phyloP scores from a whole-genome alignment of 1,140 invertebrate genomes.

The Hesperophylax magnus region DNA sequence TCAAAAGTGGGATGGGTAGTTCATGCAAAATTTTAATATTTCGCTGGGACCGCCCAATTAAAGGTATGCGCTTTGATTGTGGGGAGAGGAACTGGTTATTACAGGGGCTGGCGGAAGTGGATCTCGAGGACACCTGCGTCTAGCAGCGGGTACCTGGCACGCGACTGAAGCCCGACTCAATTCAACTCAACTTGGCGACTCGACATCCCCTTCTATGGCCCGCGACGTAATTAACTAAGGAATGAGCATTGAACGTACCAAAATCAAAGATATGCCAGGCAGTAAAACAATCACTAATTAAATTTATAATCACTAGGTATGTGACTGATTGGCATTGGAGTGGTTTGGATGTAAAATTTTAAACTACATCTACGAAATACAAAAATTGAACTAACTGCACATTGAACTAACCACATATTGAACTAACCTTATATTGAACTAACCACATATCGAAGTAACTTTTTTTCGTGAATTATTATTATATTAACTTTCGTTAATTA shows the following conservation, averaged over 20 bases:
- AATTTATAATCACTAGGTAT: too few relatives aligned
- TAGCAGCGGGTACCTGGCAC: slow-evolving; percentile 1
- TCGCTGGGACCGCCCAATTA: background rate
- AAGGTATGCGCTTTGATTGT: slow-evolving; percentile 30
- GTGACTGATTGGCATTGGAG: too few relatives aligned
- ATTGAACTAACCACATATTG: too few relatives aligned
- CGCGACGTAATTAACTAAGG: background rate
- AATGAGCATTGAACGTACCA: background rate
- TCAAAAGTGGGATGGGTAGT: slow-evolving; percentile 19
- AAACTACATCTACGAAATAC: too few relatives aligned
- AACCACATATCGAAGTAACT: too few relatives aligned
- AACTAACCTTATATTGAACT: too few relatives aligned
- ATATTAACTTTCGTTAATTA: too few relatives aligned
- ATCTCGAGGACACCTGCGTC: slow-evolving; percentile 16
- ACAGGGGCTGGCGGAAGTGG: slow-evolving; percentile 18
- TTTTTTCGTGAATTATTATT: too few relatives aligned
- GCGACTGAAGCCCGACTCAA: background rate
- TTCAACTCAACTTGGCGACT: background rate
- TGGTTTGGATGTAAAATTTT: too few relatives aligned
- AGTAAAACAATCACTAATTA: too few relatives aligned
- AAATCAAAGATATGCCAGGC: too few relatives aligned
- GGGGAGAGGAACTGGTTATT: slow-evolving; percentile 19
- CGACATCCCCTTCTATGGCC: background rate
- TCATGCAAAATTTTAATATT: slow-evolving; percentile 32
- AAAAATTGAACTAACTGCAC: too few relatives aligned